These are phyloP conservation scores for Brachionichthys hirsutus DNA, from an alignment of 2,113 vertebrate species.

Conservation along the genomic window DNA sequence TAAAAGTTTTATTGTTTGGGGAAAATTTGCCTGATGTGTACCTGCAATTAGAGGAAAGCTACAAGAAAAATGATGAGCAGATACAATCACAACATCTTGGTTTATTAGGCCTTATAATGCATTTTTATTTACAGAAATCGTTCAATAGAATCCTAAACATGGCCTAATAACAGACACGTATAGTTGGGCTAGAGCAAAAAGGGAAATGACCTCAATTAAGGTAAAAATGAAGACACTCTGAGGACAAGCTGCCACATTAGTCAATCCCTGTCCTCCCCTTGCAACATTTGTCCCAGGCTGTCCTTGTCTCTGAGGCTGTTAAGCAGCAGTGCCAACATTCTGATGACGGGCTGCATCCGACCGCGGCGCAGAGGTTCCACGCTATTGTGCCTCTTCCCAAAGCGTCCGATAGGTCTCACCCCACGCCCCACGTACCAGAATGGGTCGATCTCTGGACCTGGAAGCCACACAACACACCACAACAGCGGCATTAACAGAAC, in stretches of 20 bases:
- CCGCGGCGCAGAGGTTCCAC: conserved; percentile 31
- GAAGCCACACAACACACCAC: conserved; percentile 37
- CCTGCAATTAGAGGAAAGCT: background rate
- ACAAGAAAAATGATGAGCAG: conserved; percentile 1
- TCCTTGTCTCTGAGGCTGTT: conserved; percentile 77
- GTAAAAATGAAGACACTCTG: conserved; percentile 29
- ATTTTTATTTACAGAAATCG: conserved; percentile 68
- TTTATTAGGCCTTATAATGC: conserved; percentile 77
- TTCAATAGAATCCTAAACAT: conserved; percentile 14
- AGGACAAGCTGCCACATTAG: conserved; percentile 65
- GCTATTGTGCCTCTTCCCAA: conserved; percentile 85
- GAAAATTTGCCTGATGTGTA: conserved; percentile 3
- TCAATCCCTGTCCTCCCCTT: conserved; percentile 65
- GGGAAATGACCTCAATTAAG: conserved; percentile 13
- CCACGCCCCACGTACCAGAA: conserved; percentile 90
- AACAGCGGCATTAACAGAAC: background rate
- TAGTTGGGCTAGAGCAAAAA: conserved; percentile 22
- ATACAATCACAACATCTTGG: conserved; percentile 43
- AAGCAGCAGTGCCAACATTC: conserved; percentile 74
- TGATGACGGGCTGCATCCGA: conserved; percentile 65
- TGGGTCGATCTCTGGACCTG: conserved; percentile 90
- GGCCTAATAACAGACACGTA: conserved; percentile 21
- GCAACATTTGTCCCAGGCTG: conserved; percentile 42
- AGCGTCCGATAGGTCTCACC: conserved; percentile 87
- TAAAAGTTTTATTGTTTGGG: conserved; percentile 24